phyloP scores from a whole-genome alignment of 2,888 invertebrate species.

The Macrosoma leucophasiata region DNA sequence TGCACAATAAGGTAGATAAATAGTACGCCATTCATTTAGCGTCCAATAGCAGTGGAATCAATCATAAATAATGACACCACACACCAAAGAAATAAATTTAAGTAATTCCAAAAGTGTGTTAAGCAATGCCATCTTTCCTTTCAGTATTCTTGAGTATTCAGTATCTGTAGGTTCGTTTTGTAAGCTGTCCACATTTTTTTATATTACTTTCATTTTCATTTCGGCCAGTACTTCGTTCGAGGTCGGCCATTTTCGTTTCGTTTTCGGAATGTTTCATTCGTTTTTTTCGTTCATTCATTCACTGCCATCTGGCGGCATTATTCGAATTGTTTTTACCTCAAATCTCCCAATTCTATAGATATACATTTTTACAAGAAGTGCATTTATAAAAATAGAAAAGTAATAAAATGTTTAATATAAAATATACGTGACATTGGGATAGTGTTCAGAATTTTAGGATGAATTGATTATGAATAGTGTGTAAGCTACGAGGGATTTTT shows the following conservation, averaged over 20 bases:
- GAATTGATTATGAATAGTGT: constrained; percentile 48
- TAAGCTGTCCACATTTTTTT: constrained; percentile 24
- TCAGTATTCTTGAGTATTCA: constrained; percentile 68
- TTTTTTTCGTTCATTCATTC: constrained; percentile 14
- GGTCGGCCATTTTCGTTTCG: constrained; percentile 15
- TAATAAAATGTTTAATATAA: constrained; percentile 57
- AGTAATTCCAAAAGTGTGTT: constrained; percentile 53
- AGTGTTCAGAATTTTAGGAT: constrained; percentile 59
- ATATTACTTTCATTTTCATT: constrained; percentile 19
- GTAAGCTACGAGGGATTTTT: constrained; percentile 60
- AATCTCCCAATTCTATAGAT: constrained; percentile 30
- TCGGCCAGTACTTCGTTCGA: constrained; percentile 15
- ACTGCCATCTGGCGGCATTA: constrained; percentile 1
- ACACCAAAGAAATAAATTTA: constrained; percentile 69
- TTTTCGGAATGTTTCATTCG: constrained; percentile 11
- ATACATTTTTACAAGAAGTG: constrained; percentile 64
- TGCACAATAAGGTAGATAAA: constrained; percentile 34
- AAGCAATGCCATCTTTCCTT: constrained; percentile 59
- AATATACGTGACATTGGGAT: constrained; percentile 54
- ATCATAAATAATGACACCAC: constrained; percentile 54
- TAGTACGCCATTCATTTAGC: constrained; percentile 60
- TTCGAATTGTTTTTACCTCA: constrained; percentile 7
- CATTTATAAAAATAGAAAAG: constrained; percentile 71
- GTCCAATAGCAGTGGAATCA: constrained; percentile 64
- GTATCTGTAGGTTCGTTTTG: constrained; percentile 33